A percentile compares a stretch with the other conserved stretches of the same genome.
Evolutionary conservation across 2,797 vertebrate species (phyloP).

Genomic region (Catamblyrhynchus diadema): DNA sequence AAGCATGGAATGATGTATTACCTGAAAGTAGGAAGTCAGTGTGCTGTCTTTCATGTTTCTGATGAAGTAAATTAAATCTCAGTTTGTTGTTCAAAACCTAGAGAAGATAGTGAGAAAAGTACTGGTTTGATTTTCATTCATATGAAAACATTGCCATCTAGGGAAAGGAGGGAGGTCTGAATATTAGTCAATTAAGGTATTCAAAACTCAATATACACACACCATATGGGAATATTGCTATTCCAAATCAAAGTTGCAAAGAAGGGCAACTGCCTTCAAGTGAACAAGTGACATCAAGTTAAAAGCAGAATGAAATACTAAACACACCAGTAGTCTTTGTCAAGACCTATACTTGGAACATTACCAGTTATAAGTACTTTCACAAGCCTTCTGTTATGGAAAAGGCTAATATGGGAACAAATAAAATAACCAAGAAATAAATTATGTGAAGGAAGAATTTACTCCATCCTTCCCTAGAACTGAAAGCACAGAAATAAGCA

Average conservation of each 20-base stretch:
- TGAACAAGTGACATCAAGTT: neutral
- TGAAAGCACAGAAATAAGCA: neutral
- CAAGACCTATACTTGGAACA: neutral
- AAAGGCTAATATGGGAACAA: neutral
- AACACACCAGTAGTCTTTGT: neutral
- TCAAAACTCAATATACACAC: neutral
- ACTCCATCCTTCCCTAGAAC: neutral
- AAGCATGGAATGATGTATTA: neutral
- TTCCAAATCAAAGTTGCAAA: neutral
- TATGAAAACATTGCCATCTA: conserved; percentile 35
- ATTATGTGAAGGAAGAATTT: neutral
- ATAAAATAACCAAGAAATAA: neutral
- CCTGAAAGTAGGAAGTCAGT: neutral
- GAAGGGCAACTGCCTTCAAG: neutral
- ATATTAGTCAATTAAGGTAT: neutral
- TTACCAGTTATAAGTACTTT: neutral
- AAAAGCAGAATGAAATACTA: neutral
- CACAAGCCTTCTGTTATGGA: neutral
- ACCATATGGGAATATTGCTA: neutral
- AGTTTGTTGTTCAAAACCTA: neutral
- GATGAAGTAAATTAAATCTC: neutral
- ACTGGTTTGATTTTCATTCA: neutral
- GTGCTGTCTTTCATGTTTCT: neutral
- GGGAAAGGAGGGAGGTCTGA: neutral
- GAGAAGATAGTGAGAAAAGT: neutral